A percentile compares a stretch with the other conserved stretches of the same genome.
Conservation (phyloP, 2,888 invertebrate genomes). For the Mactromeris polynyma region DNA sequence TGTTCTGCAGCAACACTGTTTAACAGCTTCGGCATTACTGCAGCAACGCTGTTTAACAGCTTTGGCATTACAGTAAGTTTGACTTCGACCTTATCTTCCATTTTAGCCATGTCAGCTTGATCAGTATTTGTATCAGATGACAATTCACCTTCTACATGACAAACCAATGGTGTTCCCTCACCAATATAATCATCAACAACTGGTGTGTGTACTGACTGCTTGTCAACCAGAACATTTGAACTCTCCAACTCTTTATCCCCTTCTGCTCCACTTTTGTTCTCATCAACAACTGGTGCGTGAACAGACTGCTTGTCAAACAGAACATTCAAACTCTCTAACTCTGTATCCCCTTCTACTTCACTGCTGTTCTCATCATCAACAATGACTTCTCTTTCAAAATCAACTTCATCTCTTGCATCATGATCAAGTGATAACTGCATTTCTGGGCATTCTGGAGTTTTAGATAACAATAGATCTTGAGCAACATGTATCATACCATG, state of each 20-base stretch:
- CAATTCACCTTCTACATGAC: neutral
- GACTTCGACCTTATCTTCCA: neutral
- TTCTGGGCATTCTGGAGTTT: neutral
- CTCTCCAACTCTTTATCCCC: neutral
- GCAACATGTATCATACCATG: neutral
- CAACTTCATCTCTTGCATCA: neutral
- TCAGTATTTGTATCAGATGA: neutral
- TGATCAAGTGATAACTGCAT: neutral
- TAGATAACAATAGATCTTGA: neutral
- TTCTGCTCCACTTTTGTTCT: neutral
- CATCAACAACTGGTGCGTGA: too few species aligned
- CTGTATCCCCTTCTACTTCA: neutral
- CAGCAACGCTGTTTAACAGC: neutral
- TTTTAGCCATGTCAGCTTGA: neutral
- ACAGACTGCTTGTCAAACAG: neutral
- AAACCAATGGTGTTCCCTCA: neutral
- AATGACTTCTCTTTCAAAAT: neutral
- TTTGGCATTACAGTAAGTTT: neutral
- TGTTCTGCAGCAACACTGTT: neutral
- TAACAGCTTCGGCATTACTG: neutral
- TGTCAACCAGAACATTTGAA: neutral
- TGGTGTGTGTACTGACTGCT: neutral
- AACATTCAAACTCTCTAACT: neutral
- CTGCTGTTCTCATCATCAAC: neutral
- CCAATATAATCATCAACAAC: neutral